Base-by-base conservation (phyloP, 2,888 invertebrate genomes). In the Cremastinae sp. region DNA sequence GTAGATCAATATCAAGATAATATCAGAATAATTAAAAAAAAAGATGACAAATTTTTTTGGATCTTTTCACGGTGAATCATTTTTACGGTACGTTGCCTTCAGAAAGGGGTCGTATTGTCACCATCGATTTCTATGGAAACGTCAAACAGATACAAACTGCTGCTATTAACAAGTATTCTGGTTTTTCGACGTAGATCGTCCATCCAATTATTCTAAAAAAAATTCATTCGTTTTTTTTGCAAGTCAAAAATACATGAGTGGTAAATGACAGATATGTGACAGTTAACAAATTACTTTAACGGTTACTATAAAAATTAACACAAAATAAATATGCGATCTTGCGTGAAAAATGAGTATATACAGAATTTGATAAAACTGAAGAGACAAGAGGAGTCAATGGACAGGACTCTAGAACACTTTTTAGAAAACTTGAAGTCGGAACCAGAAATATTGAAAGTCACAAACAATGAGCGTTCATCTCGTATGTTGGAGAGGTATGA, bases 341-440 rank as follows among this genome's bases (percentile, higher is more conserved):
- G 76, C 8, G 79, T 82, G 56, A 83, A 74, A 56, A 59, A 75
- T n/a, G 81, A 83, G 4, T 84, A 75, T 35, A 53, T 81, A 2
- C 84, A 83, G 61, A 79, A 83, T 1, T 78, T 87, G 22, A 70
- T 86, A 1, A 86, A 82, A 65, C 68, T 89, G 16, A 89, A 85
- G 61, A 84, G 86, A 22, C 86, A 89, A 53, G 88, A 88, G 68
- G 70, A 80, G 35, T 75, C 83, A 45, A 82, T 88, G 22, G 86
- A 87, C 35, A 88, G 84, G 58, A 83, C 81, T 10, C 59, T 89
- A 1, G 75, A 78, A 2, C 58, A 79, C 37, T 81, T 83, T 71
- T 78, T 88, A 14, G 79, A 79, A 1, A 85, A 78, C 53, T 81
- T 86, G 77, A 89, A 86, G 75, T 77, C 84, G n/a, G 81, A 84